These are phyloP conservation scores for Armadillidium nasatum DNA, from an alignment of 1,140 invertebrate species.

Conservation along the genomic window DNA sequence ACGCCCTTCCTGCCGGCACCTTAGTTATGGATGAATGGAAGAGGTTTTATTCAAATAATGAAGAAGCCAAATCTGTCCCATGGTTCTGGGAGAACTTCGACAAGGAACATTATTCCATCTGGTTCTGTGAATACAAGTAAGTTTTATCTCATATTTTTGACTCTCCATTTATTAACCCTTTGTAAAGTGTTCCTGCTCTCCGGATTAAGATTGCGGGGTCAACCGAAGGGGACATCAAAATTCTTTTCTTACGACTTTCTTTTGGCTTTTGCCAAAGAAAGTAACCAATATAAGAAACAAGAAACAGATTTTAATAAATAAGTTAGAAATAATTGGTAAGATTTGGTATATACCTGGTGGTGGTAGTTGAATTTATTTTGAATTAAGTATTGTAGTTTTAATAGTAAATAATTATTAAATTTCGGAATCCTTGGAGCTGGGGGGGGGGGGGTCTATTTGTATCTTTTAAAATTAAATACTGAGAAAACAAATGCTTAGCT, in stretches of 20 bases:
- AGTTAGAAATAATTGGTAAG: too few relatives aligned
- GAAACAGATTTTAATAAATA: too few relatives aligned
- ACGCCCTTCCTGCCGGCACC: constrained; percentile 66
- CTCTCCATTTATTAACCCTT: neutral
- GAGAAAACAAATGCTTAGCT: too few relatives aligned
- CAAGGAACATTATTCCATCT: constrained; percentile 92
- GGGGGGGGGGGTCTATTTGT: too few relatives aligned
- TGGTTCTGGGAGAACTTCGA: constrained; percentile 99
- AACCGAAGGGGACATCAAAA: constrained; percentile 21
- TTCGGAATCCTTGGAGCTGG: too few relatives aligned
- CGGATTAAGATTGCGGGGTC: constrained; percentile 5
- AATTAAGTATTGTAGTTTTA: too few relatives aligned
- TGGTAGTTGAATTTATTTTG: too few relatives aligned
- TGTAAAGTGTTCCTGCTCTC: constrained; percentile 18
- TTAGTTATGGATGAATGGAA: constrained; percentile 98
- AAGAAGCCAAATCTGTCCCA: constrained; percentile 85
- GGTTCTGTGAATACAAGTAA: constrained; percentile 82
- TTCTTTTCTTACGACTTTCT: constrained; percentile 10
- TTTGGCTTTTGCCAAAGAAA: constrained; percentile 3
- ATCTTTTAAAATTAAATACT: too few relatives aligned
- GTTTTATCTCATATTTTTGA: constrained; percentile 10
- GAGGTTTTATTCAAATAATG: constrained; percentile 93
- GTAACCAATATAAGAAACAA: neutral
- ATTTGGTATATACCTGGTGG: too few relatives aligned
- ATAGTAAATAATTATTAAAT: too few relatives aligned